A percentile compares a stretch with the other conserved stretches of the same genome.
Conservation (phyloP, 2,797 vertebrate species). For the Anguilla megastoma region DNA sequence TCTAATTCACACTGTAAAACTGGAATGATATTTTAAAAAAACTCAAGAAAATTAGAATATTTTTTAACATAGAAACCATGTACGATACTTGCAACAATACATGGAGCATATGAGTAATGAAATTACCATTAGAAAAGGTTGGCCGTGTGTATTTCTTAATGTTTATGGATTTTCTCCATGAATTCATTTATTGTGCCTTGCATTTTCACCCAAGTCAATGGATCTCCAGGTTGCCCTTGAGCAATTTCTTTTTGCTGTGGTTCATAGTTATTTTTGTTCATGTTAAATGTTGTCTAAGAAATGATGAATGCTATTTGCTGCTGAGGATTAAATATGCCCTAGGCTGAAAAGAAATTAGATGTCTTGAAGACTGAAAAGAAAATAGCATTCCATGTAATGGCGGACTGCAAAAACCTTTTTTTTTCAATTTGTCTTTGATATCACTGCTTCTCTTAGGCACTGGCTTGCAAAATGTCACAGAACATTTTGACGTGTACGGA, state of each 20-base stretch:
- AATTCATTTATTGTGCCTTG: constrained; percentile 4
- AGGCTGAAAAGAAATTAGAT: constrained; percentile 15
- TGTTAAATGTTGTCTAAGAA: constrained; percentile 5
- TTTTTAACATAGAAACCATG: background rate
- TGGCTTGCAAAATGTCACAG: background rate
- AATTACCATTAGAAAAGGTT: background rate
- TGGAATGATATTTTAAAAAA: background rate
- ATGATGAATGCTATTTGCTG: constrained; percentile 25
- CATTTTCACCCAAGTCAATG: background rate
- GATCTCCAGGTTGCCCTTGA: background rate
- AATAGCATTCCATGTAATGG: background rate
- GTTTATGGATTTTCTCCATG: background rate
- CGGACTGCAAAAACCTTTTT: background rate
- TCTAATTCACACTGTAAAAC: background rate
- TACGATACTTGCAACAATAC: background rate
- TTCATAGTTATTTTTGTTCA: constrained; percentile 22
- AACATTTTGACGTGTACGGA: background rate
- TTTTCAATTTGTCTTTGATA: background rate
- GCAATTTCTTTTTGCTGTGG: background rate
- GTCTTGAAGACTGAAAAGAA: background rate
- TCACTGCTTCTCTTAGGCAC: background rate
- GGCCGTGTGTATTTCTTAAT: background rate
- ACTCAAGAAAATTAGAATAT: background rate
- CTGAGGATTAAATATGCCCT: constrained; percentile 10
- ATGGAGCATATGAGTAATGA: background rate